Evolutionary conservation across 2,888 invertebrate genomes (phyloP).

Genomic region (Parnassius smintheus): DNA sequence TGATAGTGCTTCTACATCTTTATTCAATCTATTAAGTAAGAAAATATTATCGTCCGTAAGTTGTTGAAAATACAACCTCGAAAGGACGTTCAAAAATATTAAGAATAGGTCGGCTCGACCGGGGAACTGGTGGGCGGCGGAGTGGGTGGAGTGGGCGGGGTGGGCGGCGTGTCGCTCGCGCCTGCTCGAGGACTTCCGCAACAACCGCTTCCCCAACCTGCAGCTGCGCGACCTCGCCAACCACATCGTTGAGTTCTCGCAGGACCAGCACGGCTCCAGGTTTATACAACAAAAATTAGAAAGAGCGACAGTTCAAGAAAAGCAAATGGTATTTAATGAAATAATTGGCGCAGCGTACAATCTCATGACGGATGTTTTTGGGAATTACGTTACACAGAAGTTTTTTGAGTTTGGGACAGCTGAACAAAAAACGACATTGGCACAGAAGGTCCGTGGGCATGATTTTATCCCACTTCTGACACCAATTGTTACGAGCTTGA

Average conservation of each 20-base stretch:
- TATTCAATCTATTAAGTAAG: too few species aligned
- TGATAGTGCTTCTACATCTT: too few species aligned
- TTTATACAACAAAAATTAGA: conserved; percentile 99
- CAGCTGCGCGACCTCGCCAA: conserved; percentile 96
- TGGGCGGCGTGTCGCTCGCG: too few species aligned
- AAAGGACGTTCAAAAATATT: too few species aligned
- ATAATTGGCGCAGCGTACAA: conserved; percentile 96
- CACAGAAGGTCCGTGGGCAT: conserved; percentile 94
- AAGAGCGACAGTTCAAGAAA: conserved; percentile 96
- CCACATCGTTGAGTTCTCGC: conserved; percentile 99
- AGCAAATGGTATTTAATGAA: conserved; percentile 98
- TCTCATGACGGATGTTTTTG: conserved; percentile 99
- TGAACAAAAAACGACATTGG: conserved; percentile 98
- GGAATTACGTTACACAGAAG: conserved; percentile 99
- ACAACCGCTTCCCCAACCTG: conserved; percentile 92
- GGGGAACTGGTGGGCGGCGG: too few species aligned
- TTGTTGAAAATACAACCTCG: too few species aligned
- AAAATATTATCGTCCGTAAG: too few species aligned
- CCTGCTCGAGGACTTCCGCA: conserved; percentile 96
- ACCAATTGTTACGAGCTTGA: too few species aligned
- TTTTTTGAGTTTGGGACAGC: conserved; percentile 99
- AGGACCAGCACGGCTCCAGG: conserved; percentile 98
- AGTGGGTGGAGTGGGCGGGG: too few species aligned
- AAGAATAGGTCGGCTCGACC: too few species aligned
- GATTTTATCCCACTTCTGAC: too few species aligned